Conservation (phyloP, 2,888 invertebrate species). For the Watsonalla binaria region DNA sequence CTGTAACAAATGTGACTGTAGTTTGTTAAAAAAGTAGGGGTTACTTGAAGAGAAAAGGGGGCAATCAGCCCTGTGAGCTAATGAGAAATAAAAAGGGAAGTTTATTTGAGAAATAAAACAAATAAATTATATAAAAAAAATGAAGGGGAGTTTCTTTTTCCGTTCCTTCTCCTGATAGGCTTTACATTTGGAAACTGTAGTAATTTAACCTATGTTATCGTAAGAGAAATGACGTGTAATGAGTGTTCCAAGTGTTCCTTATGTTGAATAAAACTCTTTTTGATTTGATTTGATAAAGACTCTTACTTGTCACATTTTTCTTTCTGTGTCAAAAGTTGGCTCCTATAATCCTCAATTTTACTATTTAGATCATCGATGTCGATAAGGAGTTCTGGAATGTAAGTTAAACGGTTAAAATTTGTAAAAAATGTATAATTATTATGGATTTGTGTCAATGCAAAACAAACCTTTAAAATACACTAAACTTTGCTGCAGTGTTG, state of each 20-base stretch:
- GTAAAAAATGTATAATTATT: neutral
- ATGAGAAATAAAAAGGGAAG: neutral
- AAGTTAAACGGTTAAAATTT: neutral
- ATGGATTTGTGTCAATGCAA: neutral
- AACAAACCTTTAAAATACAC: slow-evolving; percentile 45
- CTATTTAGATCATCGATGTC: slow-evolving; percentile 43
- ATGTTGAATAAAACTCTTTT: too few relatives aligned
- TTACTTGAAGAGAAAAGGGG: neutral
- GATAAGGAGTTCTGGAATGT: slow-evolving; percentile 47
- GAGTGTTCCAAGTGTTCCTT: too few relatives aligned
- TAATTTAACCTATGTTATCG: too few relatives aligned
- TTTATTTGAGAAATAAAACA: neutral
- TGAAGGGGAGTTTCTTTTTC: too few relatives aligned
- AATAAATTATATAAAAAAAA: too few relatives aligned
- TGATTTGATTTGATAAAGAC: neutral
- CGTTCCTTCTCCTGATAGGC: too few relatives aligned
- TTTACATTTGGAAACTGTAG: too few relatives aligned
- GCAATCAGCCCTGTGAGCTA: too few relatives aligned
- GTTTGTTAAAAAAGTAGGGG: neutral
- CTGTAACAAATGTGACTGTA: slow-evolving; percentile 31
- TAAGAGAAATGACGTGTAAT: too few relatives aligned
- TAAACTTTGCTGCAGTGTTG: slow-evolving; percentile 40
- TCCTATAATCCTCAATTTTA: slow-evolving; percentile 41
- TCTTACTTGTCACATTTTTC: slow-evolving; percentile 52
- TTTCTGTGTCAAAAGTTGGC: slow-evolving; percentile 32